A percentile compares a stretch with the other conserved stretches of the same genome.
Evolutionary conservation across 2,113 vertebrate genomes (phyloP).

Genomic region (Gobiocypris rarus): DNA sequence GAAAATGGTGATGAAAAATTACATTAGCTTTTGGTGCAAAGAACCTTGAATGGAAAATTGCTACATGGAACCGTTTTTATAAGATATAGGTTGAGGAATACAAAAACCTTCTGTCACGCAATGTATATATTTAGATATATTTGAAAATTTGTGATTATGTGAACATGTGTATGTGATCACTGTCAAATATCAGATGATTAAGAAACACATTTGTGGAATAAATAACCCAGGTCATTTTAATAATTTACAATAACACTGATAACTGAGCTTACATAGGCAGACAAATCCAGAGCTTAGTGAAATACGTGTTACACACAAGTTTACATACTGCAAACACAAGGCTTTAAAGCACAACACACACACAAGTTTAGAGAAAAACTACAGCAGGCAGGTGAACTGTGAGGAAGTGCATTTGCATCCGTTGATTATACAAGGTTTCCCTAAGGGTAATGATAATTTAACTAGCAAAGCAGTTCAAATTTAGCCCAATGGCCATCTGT

Average conservation of each 20-base stretch:
- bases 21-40: neutral
- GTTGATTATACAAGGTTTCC: neutral
- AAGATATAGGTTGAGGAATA: too few relatives aligned
- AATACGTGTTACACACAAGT: neutral
- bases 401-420: neutral
- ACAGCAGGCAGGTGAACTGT: neutral
- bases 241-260: conserved; percentile 5
- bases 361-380: neutral
- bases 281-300: conserved; percentile 2
- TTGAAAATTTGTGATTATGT: neutral
- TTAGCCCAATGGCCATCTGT: neutral
- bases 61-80: too few relatives aligned
- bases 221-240: neutral
- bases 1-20: neutral
- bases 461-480: conserved; percentile 36
- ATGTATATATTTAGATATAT: too few relatives aligned
- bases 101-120: too few relatives aligned
- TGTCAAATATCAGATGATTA: neutral
- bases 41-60: neutral
- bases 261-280: conserved; percentile 5
- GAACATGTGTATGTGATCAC: neutral
- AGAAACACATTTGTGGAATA: neutral
- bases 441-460: conserved; percentile 13
- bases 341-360: neutral
- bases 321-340: neutral